phyloP scores from a whole-genome alignment of 2,888 invertebrate genomes.

The Zeuzera pyrina region DNA sequence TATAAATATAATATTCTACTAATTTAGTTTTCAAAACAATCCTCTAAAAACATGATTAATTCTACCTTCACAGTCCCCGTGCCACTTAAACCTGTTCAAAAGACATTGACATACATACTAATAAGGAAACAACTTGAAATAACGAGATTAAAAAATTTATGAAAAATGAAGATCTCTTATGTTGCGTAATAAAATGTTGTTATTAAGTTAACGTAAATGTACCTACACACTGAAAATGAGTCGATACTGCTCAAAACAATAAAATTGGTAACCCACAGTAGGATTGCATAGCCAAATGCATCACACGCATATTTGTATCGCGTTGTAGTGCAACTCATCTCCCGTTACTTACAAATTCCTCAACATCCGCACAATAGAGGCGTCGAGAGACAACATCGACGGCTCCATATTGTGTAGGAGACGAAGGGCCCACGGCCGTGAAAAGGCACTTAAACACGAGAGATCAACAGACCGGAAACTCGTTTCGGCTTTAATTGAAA shows the following conservation, averaged over 20 bases:
- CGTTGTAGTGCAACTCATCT: slow-evolving; percentile 43
- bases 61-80: too few species aligned
- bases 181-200: too few species aligned
- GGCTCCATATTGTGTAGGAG: slow-evolving; percentile 42
- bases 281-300: slow-evolving; percentile 42
- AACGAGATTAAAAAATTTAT: too few species aligned
- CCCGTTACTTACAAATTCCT: slow-evolving; percentile 56
- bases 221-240: neutral
- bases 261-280: slow-evolving; percentile 3
- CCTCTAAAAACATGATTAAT: too few species aligned
- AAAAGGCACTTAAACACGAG: slow-evolving; percentile 32
- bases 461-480: slow-evolving; percentile 37
- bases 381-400: slow-evolving; percentile 37
- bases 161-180: too few species aligned
- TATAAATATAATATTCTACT: too few species aligned
- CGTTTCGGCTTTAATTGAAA: slow-evolving; percentile 46
- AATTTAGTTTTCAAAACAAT: too few species aligned
- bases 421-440: slow-evolving; percentile 25
- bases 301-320: slow-evolving; percentile 38
- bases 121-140: too few species aligned
- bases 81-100: too few species aligned
- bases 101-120: too few species aligned
- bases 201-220: too few species aligned
- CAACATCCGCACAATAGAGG: slow-evolving; percentile 42
- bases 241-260: neutral